phyloP scores from a whole-genome alignment of 2,113 vertebrate species.

The Eclectus roratus region DNA sequence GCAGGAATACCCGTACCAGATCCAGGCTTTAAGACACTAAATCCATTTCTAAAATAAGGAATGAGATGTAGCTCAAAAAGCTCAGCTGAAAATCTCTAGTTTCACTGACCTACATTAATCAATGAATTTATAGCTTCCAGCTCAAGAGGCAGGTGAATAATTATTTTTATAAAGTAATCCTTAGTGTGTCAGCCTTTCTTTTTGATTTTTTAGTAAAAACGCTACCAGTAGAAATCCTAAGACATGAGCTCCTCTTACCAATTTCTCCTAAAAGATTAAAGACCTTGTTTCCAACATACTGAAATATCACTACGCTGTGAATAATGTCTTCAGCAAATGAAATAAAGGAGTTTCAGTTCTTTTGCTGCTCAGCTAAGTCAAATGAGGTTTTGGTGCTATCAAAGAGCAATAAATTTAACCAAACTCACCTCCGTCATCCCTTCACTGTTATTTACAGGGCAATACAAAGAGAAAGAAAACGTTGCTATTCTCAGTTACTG shows the following conservation, averaged over 20 bases:
- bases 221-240: neutral
- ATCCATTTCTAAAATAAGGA: neutral
- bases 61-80: neutral
- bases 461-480: neutral
- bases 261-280: neutral
- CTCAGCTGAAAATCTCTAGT: neutral
- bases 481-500: neutral
- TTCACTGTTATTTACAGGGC: neutral
- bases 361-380: neutral
- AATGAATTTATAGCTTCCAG: slow-evolving; percentile 3
- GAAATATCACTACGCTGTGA: neutral
- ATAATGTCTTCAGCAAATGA: neutral
- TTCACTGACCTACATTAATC: slow-evolving; percentile 50
- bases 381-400: neutral
- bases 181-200: neutral
- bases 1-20: neutral
- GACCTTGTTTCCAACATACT: neutral
- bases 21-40: neutral
- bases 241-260: neutral
- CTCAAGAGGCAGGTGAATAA: neutral
- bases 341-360: neutral
- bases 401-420: neutral
- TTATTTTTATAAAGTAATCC: slow-evolving; percentile 2
- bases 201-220: neutral
- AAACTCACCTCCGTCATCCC: neutral